These are phyloP conservation scores for Meghimatium bilineatum DNA, from an alignment of 2,888 invertebrate species.

Conservation along the genomic window DNA sequence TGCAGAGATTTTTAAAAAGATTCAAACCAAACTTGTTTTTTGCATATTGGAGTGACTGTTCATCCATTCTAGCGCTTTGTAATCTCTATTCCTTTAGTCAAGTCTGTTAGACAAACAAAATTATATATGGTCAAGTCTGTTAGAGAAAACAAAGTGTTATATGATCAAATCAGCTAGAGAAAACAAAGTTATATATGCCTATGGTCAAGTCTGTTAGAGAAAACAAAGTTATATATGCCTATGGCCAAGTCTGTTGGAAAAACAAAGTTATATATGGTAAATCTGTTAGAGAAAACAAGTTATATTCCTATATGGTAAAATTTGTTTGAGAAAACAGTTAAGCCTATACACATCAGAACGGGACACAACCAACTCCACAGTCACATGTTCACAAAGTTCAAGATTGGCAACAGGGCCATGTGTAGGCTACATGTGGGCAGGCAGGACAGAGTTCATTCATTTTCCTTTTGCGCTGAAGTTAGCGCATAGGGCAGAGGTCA, in stretches of 20 bases:
- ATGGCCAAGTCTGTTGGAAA: background rate
- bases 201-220: background rate
- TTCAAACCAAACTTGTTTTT: slow-evolving; percentile 51
- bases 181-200: too few species aligned
- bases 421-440: too few species aligned
- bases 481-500: too few species aligned
- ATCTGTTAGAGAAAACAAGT: background rate
- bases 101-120: background rate
- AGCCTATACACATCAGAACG: too few species aligned
- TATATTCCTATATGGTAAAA: too few species aligned
- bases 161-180: background rate
- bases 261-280: background rate
- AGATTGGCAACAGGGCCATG: too few species aligned
- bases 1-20: slow-evolving; percentile 35
- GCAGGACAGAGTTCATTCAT: too few species aligned
- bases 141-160: background rate
- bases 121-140: background rate
- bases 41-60: slow-evolving; percentile 35
- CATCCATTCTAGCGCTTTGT: background rate
- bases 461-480: too few species aligned
- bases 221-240: too few species aligned
- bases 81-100: background rate
- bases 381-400: too few species aligned
- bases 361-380: too few species aligned
- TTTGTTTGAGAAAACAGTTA: too few species aligned